Conservation (phyloP, 2,888 invertebrate genomes). For the Torymus auratus region DNA sequence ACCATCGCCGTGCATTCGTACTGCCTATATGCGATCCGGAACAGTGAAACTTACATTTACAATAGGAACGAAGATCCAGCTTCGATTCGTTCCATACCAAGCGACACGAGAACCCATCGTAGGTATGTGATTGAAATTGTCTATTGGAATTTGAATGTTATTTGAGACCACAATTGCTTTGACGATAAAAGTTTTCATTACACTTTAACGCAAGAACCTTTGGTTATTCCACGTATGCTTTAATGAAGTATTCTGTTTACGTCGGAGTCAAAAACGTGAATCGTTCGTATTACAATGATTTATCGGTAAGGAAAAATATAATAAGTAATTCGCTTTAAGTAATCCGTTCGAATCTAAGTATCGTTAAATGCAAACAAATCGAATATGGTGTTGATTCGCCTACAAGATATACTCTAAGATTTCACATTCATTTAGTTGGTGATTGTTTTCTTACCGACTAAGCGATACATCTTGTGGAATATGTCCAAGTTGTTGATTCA, state of each 20-base stretch:
- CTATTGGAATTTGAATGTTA: neutral
- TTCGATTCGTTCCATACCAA: slow-evolving; percentile 14
- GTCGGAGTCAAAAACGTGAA: neutral
- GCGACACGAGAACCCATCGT: neutral
- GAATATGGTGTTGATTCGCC: no score
- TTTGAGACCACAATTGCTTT: neutral
- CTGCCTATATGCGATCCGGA: neutral
- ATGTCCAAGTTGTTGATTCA: no score
- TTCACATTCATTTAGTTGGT: no score
- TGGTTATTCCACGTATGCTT: neutral
- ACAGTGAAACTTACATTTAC: slow-evolving; percentile 14
- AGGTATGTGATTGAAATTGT: neutral
- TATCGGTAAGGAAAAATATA: no score
- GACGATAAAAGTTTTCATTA: neutral
- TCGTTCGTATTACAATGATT: neutral
- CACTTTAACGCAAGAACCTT: slow-evolving; percentile 1
- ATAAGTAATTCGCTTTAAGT: no score
- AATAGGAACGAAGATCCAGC: slow-evolving; percentile 14
- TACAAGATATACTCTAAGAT: no score
- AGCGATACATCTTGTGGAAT: no score
- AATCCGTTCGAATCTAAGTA: no score
- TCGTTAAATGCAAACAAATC: no score
- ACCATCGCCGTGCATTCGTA: neutral
- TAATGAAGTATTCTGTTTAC: neutral
- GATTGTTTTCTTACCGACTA: no score